phyloP scores from a whole-genome alignment of 2,113 vertebrate species.

The Corythornis vintsioides region DNA sequence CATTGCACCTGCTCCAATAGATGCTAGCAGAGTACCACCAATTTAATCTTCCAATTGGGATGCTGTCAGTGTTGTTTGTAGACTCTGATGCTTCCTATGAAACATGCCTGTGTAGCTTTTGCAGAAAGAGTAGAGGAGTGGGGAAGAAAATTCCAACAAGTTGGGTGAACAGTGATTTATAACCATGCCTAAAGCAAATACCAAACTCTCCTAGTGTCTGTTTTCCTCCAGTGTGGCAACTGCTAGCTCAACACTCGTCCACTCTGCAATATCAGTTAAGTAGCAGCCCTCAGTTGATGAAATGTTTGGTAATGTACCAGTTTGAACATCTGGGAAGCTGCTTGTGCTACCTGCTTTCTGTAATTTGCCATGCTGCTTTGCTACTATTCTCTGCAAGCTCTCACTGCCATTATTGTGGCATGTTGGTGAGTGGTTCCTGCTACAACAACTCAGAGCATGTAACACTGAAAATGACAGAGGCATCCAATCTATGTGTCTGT shows the following conservation, averaged over 20 bases:
- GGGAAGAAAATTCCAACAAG: background rate
- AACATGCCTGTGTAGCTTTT: background rate
- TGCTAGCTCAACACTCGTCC: slow-evolving; percentile 4
- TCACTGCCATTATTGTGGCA: background rate
- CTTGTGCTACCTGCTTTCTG: background rate
- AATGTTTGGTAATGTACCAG: background rate
- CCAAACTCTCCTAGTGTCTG: slow-evolving; percentile 7
- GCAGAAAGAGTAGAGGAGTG: background rate
- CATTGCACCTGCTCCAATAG: background rate
- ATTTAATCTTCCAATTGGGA: background rate
- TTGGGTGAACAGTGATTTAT: slow-evolving; percentile 45
- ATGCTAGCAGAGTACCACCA: background rate
- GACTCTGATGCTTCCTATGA: background rate
- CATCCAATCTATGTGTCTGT: background rate
- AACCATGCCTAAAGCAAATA: slow-evolving; percentile 41
- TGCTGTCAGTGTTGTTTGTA: background rate
- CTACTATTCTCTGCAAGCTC: background rate
- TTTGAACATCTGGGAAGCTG: background rate
- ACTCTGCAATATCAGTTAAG: background rate
- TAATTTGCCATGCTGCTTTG: background rate
- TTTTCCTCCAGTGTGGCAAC: background rate
- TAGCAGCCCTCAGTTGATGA: background rate
- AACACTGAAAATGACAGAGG: background rate
- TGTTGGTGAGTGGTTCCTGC: fast-evolving
- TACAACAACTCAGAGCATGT: background rate